These are phyloP conservation scores for Chelon labrosus DNA, from an alignment of 2,797 vertebrate species.

Conservation along the genomic window DNA sequence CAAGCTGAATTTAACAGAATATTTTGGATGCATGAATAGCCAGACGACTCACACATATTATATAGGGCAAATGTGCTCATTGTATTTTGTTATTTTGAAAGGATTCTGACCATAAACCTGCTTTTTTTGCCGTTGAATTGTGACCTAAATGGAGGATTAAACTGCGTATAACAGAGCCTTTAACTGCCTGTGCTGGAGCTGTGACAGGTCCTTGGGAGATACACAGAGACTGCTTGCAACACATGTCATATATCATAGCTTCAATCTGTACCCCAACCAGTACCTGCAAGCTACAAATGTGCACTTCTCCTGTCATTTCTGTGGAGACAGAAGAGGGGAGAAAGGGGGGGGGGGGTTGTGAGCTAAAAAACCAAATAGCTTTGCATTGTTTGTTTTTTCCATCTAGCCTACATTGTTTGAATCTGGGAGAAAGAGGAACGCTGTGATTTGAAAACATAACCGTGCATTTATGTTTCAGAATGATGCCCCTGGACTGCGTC, in stretches of 20 bases:
- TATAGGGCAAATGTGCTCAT: conserved; percentile 29
- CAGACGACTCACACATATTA: conserved; percentile 32
- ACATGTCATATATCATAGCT: conserved; percentile 89
- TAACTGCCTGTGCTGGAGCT: conserved; percentile 78
- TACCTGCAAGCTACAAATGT: conserved; percentile 87
- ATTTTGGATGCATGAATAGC: conserved; percentile 26
- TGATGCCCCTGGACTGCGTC: conserved; percentile 36
- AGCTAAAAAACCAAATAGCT: conserved; percentile 77
- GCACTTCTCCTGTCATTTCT: conserved; percentile 81
- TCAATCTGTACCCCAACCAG: conserved; percentile 84
- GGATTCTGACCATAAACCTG: conserved; percentile 36
- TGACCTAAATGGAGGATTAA: conserved; percentile 83
- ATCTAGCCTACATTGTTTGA: conserved; percentile 66
- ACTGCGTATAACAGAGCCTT: conserved; percentile 78
- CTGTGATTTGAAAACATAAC: conserved; percentile 63
- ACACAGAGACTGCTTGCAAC: conserved; percentile 85
- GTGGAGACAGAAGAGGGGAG: conserved; percentile 63
- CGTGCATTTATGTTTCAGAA: conserved; percentile 39
- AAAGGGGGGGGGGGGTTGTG: conserved; percentile 32
- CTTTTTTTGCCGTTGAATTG: conserved; percentile 60
- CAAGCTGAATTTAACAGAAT: conserved; percentile 34
- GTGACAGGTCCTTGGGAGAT: conserved; percentile 86
- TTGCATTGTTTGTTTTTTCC: conserved; percentile 77
- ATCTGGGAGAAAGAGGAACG: conserved; percentile 47
- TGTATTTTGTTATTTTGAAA: conserved; percentile 44